Evolutionary conservation across 2,888 invertebrate genomes (phyloP).

Genomic region (Hylaea fasciaria): DNA sequence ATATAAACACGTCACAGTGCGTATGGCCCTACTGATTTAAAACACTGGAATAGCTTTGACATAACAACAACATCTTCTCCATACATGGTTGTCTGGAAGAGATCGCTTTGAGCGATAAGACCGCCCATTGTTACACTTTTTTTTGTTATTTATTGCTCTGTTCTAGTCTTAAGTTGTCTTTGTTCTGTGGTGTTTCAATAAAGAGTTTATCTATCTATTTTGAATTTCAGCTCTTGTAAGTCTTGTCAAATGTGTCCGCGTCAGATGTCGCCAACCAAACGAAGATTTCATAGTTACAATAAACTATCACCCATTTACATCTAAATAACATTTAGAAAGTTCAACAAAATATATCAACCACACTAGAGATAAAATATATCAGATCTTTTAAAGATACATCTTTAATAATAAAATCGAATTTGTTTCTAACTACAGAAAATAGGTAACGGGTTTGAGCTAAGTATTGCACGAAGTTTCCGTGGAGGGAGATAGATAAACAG

Average conservation of each 20-base stretch:
- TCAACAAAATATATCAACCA: constrained; percentile 47
- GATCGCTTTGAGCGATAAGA: no score
- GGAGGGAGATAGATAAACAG: constrained; percentile 37
- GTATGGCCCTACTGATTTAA: no score
- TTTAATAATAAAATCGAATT: constrained; percentile 43
- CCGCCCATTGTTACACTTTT: no score
- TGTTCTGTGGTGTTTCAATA: no score
- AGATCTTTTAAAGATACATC: constrained; percentile 60
- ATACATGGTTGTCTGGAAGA: no score
- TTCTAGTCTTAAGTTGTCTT: no score
- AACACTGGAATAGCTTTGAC: no score
- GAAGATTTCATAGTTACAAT: constrained; percentile 32
- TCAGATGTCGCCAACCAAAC: constrained; percentile 18
- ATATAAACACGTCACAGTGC: no score
- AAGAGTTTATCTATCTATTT: not conserved
- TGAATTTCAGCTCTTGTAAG: not conserved
- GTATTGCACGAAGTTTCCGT: constrained; percentile 61
- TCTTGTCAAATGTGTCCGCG: not conserved
- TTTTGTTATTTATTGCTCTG: no score
- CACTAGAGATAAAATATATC: constrained; percentile 45
- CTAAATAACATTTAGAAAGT: constrained; percentile 44
- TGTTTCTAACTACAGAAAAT: constrained; percentile 62
- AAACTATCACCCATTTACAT: constrained; percentile 49
- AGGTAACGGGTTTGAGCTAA: constrained; percentile 74
- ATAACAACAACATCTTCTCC: no score